Percentiles rank a stretch among this genome's conserved stretches.
These are phyloP conservation scores for Delphinapterus leucas DNA, from an alignment of 2,113 vertebrate genomes.

Conservation along the genomic window DNA sequence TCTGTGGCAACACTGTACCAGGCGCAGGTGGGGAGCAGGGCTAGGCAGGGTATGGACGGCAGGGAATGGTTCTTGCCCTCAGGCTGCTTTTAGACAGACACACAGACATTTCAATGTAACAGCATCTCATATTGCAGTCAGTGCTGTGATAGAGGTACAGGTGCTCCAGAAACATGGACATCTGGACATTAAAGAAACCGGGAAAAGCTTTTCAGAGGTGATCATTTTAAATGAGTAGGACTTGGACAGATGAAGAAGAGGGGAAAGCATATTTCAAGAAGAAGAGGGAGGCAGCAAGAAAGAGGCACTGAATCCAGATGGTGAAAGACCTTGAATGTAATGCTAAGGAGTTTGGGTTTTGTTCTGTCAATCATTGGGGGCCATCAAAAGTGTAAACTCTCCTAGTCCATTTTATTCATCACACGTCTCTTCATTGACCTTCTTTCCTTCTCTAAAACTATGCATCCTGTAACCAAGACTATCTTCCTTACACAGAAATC, in stretches of 20 bases:
- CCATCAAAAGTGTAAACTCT: background rate
- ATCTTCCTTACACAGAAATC: background rate
- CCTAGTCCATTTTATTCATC: background rate
- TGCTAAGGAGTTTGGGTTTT: background rate
- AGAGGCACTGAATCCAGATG: background rate
- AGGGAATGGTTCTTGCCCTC: background rate
- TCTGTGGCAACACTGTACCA: background rate
- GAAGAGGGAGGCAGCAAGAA: background rate
- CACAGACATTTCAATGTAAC: background rate
- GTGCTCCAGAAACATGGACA: background rate
- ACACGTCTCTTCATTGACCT: background rate
- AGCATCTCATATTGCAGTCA: background rate
- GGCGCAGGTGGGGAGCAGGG: accelerated
- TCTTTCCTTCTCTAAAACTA: background rate
- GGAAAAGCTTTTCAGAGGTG: background rate
- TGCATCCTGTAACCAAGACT: background rate
- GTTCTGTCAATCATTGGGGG: background rate
- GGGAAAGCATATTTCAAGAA: background rate
- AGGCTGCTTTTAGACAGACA: background rate
- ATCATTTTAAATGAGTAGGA: background rate
- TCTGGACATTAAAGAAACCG: background rate
- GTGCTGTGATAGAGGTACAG: background rate
- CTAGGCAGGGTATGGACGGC: too few relatives aligned
- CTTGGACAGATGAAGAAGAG: background rate
- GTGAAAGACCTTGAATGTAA: background rate